phyloP scores from a whole-genome alignment of 2,113 vertebrate genomes.

The Eupsittula cactorum region DNA sequence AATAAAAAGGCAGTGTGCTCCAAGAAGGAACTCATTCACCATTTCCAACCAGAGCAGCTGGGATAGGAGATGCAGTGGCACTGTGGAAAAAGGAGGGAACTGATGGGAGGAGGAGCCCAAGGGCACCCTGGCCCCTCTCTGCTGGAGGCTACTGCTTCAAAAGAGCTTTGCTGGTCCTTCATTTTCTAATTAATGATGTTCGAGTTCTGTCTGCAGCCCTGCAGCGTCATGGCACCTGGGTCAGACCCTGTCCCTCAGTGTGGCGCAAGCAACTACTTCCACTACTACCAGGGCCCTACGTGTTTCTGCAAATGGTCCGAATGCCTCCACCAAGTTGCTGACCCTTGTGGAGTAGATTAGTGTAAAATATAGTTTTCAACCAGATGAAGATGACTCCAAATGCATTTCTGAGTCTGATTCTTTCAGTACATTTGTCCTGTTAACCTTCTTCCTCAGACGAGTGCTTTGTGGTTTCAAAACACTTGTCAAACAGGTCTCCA shows the following conservation, averaged over 20 bases:
- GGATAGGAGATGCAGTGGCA: neutral
- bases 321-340: rapidly evolving
- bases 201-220: neutral
- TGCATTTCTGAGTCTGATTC: neutral
- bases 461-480: neutral
- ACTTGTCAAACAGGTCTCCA: neutral
- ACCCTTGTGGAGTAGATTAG: neutral
- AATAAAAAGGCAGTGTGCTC: neutral
- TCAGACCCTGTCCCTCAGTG: neutral
- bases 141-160: neutral
- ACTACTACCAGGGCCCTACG: neutral
- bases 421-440: neutral
- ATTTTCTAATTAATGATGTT: neutral
- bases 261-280: neutral
- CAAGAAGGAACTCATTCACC: neutral
- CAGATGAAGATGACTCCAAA: neutral
- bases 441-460: neutral
- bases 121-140: neutral
- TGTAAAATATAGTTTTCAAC: neutral
- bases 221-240: neutral
- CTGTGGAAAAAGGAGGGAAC: neutral
- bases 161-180: neutral
- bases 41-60: neutral
- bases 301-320: neutral
- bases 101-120: neutral